Percentiles rank a stretch among this genome's conserved stretches.
Conservation (phyloP, 1,140 invertebrate genomes). For the Drosophila navojoa region DNA sequence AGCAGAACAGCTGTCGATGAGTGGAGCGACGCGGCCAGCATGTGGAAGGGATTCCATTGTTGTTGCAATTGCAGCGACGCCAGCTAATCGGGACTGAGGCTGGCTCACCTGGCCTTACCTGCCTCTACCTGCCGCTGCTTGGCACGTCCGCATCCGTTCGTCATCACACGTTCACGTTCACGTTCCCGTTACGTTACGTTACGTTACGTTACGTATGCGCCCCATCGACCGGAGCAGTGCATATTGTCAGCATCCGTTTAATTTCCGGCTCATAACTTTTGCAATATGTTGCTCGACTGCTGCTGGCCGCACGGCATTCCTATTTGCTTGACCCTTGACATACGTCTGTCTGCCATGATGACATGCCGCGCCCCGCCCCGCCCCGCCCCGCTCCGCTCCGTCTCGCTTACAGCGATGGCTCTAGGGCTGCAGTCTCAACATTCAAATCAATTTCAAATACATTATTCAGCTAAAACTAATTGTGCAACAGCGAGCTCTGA, state of each 20-base stretch:
- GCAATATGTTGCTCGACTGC: constrained; percentile 46
- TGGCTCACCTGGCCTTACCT: constrained; percentile 5
- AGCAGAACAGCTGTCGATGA: constrained; percentile 60
- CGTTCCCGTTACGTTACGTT: no score
- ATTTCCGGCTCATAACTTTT: constrained; percentile 67
- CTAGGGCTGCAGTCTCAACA: no score
- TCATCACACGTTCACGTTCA: background rate
- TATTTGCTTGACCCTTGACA: constrained; percentile 26
- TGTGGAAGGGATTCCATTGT: background rate
- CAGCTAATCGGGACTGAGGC: constrained; percentile 10
- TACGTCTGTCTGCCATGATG: background rate
- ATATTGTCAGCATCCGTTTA: constrained; percentile 57
- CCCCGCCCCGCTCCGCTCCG: background rate
- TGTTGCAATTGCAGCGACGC: constrained; percentile 8
- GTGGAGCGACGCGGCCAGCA: background rate
- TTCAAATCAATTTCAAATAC: no score
- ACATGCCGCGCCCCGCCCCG: no score
- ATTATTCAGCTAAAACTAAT: no score
- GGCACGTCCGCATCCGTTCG: constrained; percentile 1
- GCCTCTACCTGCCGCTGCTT: background rate
- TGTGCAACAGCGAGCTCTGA: no score
- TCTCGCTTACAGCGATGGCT: background rate
- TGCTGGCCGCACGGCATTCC: background rate
- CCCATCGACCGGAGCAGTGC: constrained; percentile 11
- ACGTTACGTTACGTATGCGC: constrained; percentile 22